Evolutionary conservation across 2,888 invertebrate species (phyloP), one percentile per base, ranked within the genome.

Genomic region (Apodemia hepburni): DNA sequence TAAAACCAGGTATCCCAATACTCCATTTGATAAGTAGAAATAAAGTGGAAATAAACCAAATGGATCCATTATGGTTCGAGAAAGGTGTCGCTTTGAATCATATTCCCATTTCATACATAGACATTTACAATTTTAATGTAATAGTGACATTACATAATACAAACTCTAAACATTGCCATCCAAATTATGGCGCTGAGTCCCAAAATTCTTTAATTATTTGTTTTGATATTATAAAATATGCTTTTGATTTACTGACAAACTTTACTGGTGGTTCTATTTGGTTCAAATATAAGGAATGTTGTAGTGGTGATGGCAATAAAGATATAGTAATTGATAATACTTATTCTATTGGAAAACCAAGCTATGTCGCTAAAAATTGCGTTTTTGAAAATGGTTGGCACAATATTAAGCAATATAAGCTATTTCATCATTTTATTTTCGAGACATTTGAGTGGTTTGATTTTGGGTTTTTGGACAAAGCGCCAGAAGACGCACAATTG

Each of bases 311-410:
- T n/a, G 54, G 42, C n/a, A 12, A n/a, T 8, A 15, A 61, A 17
- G 15, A 51, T n/a, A 6, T 12, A 6, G 9, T 33, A 4, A 61
- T 22, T 58, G n/a, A 38, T 0, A 7, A 18, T 42, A 42, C 6
- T 42, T 42, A 15, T 33, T 67, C 65, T 1, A 51, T 73, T 65
- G 59, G 45, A 29, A 77, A 71, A 62, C 80, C 79, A 5, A 58
- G 29, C 0, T 78, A 75, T 58, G 49, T 66, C 6, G 75, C 69
- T 9, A 15, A 12, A 9, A 61, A 8, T 35, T 73, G 61, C 58
- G 73, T 76, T 4, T 81, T 81, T 61, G 76, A 77, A 69, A 78
- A 78, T 57, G 82, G 80, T 1, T 81, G 81, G 81, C 64, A 64
- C 3, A 0, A 60, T 11, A 68, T 78, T 15, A 64, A 68, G 3